Evolutionary conservation across 2,113 vertebrate genomes (phyloP).

Genomic region (Ciconia maguari): DNA sequence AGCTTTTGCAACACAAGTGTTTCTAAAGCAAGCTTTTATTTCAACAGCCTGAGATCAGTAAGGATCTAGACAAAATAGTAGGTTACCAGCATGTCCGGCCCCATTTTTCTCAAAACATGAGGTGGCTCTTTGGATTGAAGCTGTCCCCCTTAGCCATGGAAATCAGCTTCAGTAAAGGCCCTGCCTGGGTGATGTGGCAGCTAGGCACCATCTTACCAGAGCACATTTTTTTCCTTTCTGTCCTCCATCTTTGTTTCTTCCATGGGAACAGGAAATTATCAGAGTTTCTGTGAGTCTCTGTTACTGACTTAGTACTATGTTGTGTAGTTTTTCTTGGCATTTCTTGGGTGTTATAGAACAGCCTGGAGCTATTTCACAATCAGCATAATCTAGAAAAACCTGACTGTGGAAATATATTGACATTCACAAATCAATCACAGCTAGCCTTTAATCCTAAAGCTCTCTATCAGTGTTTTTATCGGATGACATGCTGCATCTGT

Average conservation of each 20-base stretch:
- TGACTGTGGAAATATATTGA: not conserved
- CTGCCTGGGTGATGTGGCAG: not conserved
- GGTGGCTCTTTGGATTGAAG: not conserved
- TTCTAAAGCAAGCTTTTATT: not conserved
- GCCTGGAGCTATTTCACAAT: constrained; percentile 14
- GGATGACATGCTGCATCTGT: not conserved
- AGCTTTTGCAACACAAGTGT: rapidly evolving
- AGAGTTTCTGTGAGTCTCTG: not conserved
- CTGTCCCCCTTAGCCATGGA: not conserved
- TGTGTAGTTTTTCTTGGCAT: constrained; percentile 16
- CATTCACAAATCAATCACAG: not conserved
- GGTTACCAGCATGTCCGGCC: not conserved
- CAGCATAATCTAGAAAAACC: not conserved
- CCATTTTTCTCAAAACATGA: not conserved
- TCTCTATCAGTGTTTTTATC: not conserved
- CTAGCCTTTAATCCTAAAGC: not conserved
- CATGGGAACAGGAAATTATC: not conserved
- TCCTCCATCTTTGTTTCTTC: not conserved
- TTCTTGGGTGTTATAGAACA: constrained; percentile 20
- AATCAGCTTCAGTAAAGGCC: not conserved
- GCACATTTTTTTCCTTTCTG: not conserved
- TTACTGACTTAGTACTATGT: not conserved
- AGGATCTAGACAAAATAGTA: not conserved
- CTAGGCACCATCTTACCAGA: not conserved
- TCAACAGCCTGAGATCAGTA: not conserved